Percentiles rank a stretch among this genome's conserved stretches.
These are phyloP conservation scores for Spondyliosoma cantharus DNA, from an alignment of 2,797 vertebrate species.

Conservation along the genomic window DNA sequence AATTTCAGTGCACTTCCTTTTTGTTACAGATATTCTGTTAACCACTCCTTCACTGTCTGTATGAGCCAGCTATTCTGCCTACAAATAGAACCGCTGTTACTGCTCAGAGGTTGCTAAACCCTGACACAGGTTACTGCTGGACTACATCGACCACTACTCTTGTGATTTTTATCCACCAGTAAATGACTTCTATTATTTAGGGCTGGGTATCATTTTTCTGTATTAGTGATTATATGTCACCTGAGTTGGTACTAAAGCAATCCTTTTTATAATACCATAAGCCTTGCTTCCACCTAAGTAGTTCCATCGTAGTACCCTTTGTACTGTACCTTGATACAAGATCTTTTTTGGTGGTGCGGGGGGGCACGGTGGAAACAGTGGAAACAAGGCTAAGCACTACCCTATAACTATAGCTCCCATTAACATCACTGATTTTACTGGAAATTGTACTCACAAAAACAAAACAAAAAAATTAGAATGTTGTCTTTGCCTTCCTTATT, in stretches of 20 bases:
- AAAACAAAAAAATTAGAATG: background rate
- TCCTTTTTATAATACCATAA: background rate
- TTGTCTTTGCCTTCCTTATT: background rate
- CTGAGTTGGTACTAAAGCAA: background rate
- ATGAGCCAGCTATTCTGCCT: constrained; percentile 31
- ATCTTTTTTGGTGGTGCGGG: too few species aligned
- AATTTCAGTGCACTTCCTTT: constrained; percentile 49
- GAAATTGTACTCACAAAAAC: background rate
- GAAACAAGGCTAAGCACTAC: too few species aligned
- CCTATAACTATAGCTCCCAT: background rate
- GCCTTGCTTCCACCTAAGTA: too few species aligned
- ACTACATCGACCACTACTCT: constrained; percentile 19
- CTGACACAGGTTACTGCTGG: constrained; percentile 2
- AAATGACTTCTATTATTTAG: background rate
- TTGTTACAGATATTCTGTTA: constrained; percentile 32
- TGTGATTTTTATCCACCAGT: background rate
- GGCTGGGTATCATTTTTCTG: background rate
- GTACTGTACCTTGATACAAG: too few species aligned
- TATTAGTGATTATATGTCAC: background rate
- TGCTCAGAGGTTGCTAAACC: constrained; percentile 9
- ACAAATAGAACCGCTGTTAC: constrained; percentile 54
- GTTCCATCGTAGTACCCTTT: too few species aligned
- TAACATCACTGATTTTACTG: background rate
- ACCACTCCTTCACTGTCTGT: constrained; percentile 50
- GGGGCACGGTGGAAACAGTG: too few species aligned